Evolutionary conservation across 2,888 invertebrate species (phyloP).

Genomic region (Acrobasis suavella): DNA sequence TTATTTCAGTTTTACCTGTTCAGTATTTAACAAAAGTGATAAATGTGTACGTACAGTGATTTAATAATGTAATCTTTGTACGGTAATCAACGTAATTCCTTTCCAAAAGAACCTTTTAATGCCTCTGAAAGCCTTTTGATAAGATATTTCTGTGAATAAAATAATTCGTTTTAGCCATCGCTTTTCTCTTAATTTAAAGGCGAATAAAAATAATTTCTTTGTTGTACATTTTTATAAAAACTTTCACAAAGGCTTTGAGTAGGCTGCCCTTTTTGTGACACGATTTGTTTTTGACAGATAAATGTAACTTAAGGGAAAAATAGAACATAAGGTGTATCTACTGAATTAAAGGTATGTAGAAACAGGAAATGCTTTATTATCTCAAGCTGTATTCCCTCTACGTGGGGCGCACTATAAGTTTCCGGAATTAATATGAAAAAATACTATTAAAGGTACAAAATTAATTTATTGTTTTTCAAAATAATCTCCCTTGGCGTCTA

Average conservation of each 20-base stretch:
- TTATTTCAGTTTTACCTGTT: not conserved
- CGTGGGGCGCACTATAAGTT: too few relatives aligned
- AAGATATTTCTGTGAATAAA: not conserved
- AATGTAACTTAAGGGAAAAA: not conserved
- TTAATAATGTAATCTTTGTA: not conserved
- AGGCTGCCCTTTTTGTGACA: not conserved
- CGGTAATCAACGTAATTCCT: constrained; percentile 2
- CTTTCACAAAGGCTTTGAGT: not conserved
- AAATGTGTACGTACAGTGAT: not conserved
- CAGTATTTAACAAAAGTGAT: not conserved
- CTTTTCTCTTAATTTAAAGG: not conserved
- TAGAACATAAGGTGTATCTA: not conserved
- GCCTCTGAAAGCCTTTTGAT: not conserved
- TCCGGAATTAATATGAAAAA: too few relatives aligned
- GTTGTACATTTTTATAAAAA: constrained; percentile 4
- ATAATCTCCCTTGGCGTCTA: too few relatives aligned
- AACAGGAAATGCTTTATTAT: not conserved
- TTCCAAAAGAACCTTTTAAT: not conserved
- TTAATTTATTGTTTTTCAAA: too few relatives aligned
- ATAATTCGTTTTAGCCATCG: not conserved
- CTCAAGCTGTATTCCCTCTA: too few relatives aligned
- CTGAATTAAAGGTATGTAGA: not conserved
- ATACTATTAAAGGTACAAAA: too few relatives aligned
- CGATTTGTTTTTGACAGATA: constrained; percentile 3
- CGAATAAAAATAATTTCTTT: not conserved